Evolutionary conservation across 1,140 invertebrate genomes (phyloP).

Genomic region (Euwallacea similis): DNA sequence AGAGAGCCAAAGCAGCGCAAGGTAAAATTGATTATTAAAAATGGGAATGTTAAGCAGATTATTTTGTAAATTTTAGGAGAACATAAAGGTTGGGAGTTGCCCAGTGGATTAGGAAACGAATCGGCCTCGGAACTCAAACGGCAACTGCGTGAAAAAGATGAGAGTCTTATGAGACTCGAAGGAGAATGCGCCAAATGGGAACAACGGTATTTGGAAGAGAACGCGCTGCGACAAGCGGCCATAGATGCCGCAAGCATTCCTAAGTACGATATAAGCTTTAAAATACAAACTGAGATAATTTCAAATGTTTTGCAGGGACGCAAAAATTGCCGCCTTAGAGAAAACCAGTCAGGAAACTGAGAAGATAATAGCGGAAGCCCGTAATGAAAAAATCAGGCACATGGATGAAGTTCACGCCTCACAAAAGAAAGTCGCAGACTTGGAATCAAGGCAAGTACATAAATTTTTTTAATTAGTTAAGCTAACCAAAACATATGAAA

Average conservation of each 20-base stretch:
- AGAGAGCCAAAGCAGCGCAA: constrained; percentile 58
- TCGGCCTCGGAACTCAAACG: constrained; percentile 68
- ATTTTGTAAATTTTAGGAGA: constrained; percentile 17
- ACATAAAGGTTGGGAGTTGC: constrained; percentile 43
- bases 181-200: constrained; percentile 86
- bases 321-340: constrained; percentile 82
- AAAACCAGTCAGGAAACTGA: constrained; percentile 86
- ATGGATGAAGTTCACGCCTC: constrained; percentile 84
- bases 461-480: neutral
- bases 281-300: neutral
- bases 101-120: constrained; percentile 57
- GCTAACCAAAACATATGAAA: neutral
- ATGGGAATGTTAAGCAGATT: neutral
- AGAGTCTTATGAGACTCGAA: constrained; percentile 79
- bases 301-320: constrained; percentile 62
- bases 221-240: constrained; percentile 78
- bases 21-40: constrained; percentile 20
- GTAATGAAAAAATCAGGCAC: constrained; percentile 82
- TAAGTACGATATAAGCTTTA: constrained; percentile 62
- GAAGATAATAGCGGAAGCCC: constrained; percentile 81
- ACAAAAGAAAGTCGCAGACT: constrained; percentile 79
- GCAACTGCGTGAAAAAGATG: constrained; percentile 72
- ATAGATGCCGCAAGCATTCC: constrained; percentile 83
- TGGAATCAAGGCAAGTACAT: constrained; percentile 70
- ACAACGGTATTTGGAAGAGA: constrained; percentile 84